Percentiles rank a stretch among this genome's conserved stretches.
phyloP scores from a whole-genome alignment of 2,113 vertebrate genomes.

The Calidris pygmaea region DNA sequence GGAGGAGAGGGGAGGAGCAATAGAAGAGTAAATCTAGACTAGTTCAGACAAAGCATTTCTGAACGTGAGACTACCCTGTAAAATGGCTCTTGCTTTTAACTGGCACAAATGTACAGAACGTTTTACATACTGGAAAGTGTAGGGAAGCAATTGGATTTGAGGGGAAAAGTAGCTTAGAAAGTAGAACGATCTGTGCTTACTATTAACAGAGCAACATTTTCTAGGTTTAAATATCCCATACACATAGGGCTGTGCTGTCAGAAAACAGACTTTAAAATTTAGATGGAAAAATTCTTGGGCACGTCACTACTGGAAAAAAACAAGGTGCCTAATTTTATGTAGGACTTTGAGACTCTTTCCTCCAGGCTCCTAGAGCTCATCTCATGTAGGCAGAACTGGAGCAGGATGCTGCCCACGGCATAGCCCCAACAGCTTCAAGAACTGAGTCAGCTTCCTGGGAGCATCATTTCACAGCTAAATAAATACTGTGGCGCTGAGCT shows the following conservation, averaged over 20 bases:
- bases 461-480: conserved; percentile 20
- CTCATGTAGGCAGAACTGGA: not conserved
- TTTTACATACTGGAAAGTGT: not conserved
- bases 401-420: not conserved
- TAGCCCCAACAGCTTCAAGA: not conserved
- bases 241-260: not conserved
- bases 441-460: conserved; percentile 20
- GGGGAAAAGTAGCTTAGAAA: not conserved
- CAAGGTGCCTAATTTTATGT: not conserved
- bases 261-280: not conserved
- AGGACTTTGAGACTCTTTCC: not conserved
- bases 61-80: not conserved
- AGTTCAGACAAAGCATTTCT: not conserved
- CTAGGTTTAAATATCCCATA: not conserved
- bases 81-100: not conserved
- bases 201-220: not conserved
- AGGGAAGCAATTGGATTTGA: not conserved
- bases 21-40: not conserved
- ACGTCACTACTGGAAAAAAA: not conserved
- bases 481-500: not conserved
- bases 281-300: not conserved
- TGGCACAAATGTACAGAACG: not conserved
- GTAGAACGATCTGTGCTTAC: not conserved
- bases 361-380: not conserved
- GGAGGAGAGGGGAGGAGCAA: not conserved